These are phyloP conservation scores for Lycaena phlaeas DNA, from an alignment of 2,888 invertebrate species.

Conservation along the genomic window DNA sequence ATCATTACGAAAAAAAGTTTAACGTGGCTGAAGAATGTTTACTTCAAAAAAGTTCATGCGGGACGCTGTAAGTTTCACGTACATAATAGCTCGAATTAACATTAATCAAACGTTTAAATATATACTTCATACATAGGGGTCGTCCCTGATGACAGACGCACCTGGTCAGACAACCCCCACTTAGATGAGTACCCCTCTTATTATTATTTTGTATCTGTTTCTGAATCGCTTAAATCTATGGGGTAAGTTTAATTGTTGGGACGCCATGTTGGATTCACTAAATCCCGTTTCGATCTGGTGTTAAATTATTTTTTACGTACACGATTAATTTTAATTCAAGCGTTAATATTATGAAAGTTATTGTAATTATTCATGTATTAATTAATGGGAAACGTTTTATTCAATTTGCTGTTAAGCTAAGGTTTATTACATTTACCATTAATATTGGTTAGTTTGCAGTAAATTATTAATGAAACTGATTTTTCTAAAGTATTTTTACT, in stretches of 20 bases:
- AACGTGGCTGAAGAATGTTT: too few relatives aligned
- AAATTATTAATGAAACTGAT: too few relatives aligned
- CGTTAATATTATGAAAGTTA: not conserved
- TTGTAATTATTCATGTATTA: too few relatives aligned
- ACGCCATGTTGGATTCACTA: slow-evolving; percentile 62
- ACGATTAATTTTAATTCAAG: not conserved
- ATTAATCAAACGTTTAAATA: slow-evolving; percentile 43
- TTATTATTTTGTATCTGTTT: slow-evolving; percentile 73
- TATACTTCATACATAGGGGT: slow-evolving; percentile 36
- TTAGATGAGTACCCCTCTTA: slow-evolving; percentile 48
- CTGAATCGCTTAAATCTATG: slow-evolving; percentile 59
- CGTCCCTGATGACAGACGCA: slow-evolving; percentile 50
- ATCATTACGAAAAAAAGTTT: too few relatives aligned
- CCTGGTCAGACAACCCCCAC: slow-evolving; percentile 57
- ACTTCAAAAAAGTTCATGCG: slow-evolving; percentile 5
- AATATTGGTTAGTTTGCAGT: too few relatives aligned
- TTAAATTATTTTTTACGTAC: slow-evolving; percentile 5
- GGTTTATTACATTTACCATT: too few relatives aligned
- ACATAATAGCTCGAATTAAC: slow-evolving; percentile 25
- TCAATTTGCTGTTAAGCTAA: too few relatives aligned
- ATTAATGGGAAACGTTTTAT: too few relatives aligned
- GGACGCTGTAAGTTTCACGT: not conserved
- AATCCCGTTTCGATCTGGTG: slow-evolving; percentile 40
- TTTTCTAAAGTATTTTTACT: too few relatives aligned
- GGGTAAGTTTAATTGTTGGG: slow-evolving; percentile 65